Evolutionary conservation across 2,797 vertebrate genomes (phyloP), one percentile per base, ranked within the genome.

Genomic region (Triplophysa yarkandensis): DNA sequence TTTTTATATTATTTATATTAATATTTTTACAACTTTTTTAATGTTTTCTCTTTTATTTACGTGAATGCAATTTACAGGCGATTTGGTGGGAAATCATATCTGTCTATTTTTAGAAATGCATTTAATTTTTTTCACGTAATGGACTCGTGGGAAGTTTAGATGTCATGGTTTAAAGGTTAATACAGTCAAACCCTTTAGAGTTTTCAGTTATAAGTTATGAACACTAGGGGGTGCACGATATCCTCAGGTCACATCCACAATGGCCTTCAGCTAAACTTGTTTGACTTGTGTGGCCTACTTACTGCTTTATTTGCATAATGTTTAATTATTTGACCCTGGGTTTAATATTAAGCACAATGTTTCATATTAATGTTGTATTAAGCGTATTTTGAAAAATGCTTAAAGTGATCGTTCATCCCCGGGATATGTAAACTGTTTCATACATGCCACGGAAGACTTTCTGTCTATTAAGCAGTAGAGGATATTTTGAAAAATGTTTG

Each of bases 281-380:
- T 27, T 71, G 68, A 70, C 66, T 52, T 14, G 60, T 34, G 19
- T 75, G 76, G 68, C 55, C 61, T 30, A 34, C 63, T 65, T 69
- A 27, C 68, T 65, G n/a, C 55, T 25, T 10, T 66, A 27, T 27
- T 66, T 66, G 21, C 27, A 6, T 28, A 67, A 74, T 74, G 39
- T 36, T 46, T 66, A 43, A 48, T 66, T 27, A 66, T 46, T 66
- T 73, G 1, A 43, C 5, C 1, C 16, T 1, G 16, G 8, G 55
- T 34, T 21, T 9, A 10, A 43, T 71, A 48, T 61, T 61, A 36
- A 61, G 28, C 43, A 1, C 13, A n/a, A 70, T 9, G 39, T 23
- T 58, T 60, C 13, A 17, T 32, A 46, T 8, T 1, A 23, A 17
- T 17, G 21, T 17, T 69, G 9, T 43, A 30, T 55, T 39, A 68